These are phyloP conservation scores for Hypocryptadius cinnamomeus DNA, from an alignment of 2,113 vertebrate species.

Conservation along the genomic window DNA sequence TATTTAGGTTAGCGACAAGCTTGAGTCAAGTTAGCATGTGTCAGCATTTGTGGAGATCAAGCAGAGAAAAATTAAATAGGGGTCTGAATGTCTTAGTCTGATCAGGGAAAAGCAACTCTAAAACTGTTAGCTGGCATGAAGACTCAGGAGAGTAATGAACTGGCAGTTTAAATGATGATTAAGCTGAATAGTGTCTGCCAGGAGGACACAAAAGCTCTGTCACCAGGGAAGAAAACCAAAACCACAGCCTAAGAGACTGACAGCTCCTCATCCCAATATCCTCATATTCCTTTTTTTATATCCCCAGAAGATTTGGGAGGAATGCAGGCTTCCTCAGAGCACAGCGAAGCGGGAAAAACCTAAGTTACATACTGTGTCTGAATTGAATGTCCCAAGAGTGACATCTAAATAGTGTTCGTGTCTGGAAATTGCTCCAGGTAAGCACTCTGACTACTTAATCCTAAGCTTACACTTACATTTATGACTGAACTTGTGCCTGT, in stretches of 20 bases:
- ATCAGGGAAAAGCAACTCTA: slow-evolving; percentile 10
- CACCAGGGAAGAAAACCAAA: slow-evolving; percentile 6
- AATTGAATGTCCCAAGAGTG: background rate
- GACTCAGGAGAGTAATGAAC: slow-evolving; percentile 21
- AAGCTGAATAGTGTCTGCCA: slow-evolving; percentile 11
- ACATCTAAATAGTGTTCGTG: background rate
- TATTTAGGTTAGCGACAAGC: background rate
- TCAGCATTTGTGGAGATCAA: slow-evolving; percentile 40
- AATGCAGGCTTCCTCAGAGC: background rate
- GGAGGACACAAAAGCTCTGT: background rate
- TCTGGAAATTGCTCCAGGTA: background rate
- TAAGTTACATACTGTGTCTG: background rate
- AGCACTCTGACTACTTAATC: background rate
- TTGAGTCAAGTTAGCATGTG: background rate
- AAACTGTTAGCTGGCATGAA: background rate
- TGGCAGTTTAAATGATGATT: slow-evolving; percentile 32
- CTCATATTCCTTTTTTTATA: background rate
- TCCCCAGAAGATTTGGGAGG: background rate
- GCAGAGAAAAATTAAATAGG: background rate
- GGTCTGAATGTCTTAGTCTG: background rate
- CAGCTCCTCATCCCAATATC: background rate
- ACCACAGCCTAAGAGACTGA: background rate
- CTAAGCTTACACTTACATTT: background rate
- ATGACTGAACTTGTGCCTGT: background rate
- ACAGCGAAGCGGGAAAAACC: background rate